phyloP scores from a whole-genome alignment of 2,888 invertebrate genomes.

The Clanis bilineata region DNA sequence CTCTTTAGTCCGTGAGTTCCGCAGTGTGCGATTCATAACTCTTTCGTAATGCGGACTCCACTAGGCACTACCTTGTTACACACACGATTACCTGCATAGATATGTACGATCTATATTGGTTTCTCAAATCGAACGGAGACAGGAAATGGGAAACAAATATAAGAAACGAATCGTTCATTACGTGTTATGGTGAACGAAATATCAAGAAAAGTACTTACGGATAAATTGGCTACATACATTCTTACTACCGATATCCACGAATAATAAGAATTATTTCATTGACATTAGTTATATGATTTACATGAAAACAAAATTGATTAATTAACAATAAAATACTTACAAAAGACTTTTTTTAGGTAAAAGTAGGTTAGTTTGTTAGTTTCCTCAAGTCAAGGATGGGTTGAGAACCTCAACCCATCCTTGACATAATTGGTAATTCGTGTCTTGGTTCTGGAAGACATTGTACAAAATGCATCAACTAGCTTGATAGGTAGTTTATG shows the following conservation, averaged over 20 bases:
- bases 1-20: constrained; percentile 4
- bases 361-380: too few relatives aligned
- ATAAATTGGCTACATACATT: too few relatives aligned
- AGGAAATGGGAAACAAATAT: not conserved
- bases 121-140: not conserved
- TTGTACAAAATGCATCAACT: not conserved
- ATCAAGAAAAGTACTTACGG: too few relatives aligned
- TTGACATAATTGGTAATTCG: not conserved
- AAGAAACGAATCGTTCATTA: not conserved
- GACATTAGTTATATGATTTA: too few relatives aligned
- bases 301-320: too few relatives aligned
- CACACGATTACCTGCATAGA: not conserved
- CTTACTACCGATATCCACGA: too few relatives aligned
- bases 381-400: too few relatives aligned
- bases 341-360: too few relatives aligned
- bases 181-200: too few relatives aligned
- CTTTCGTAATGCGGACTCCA: constrained; percentile 1
- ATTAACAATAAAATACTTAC: too few relatives aligned
- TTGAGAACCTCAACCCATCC: not conserved
- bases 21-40: not conserved
- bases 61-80: not conserved
- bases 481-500: not conserved
- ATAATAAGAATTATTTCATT: too few relatives aligned
- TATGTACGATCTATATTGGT: not conserved
- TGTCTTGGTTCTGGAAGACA: not conserved